Percentiles rank a stretch among this genome's conserved stretches.
phyloP scores from a whole-genome alignment of 1,140 invertebrate genomes.

The Leptonema lineaticorne region DNA sequence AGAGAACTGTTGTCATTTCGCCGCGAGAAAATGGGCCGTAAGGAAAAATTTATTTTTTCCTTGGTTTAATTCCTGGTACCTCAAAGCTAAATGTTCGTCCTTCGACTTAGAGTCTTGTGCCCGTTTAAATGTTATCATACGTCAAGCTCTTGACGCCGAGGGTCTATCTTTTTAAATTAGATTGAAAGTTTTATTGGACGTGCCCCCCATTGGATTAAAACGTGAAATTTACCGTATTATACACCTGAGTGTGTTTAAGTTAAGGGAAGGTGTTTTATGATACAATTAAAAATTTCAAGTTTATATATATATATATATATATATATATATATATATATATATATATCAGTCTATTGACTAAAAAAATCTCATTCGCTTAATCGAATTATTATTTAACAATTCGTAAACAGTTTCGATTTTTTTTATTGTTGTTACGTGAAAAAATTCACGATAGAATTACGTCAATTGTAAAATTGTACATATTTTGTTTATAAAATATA shows the following conservation, averaged over 20 bases:
- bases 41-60: conserved; percentile 11
- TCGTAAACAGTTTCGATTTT: no score
- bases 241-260: no score
- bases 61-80: not conserved
- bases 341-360: not conserved
- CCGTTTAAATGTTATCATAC: no score
- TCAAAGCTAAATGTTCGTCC: not conserved
- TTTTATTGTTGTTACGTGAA: no score
- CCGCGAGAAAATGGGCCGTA: not conserved
- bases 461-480: no score
- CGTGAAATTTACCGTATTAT: not conserved
- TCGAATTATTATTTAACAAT: no score
- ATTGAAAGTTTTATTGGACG: not conserved
- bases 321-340: not conserved
- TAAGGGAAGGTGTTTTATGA: no score
- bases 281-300: not conserved
- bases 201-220: not conserved
- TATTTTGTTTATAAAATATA: no score
- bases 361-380: not conserved
- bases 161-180: conserved; percentile 14
- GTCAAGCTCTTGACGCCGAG: not conserved
- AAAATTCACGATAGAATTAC: no score
- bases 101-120: no score
- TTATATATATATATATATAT: not conserved
- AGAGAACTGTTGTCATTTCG: conserved; percentile 8